Conservation (phyloP, 2,888 invertebrate species). For the Euplagia quadripunctaria region DNA sequence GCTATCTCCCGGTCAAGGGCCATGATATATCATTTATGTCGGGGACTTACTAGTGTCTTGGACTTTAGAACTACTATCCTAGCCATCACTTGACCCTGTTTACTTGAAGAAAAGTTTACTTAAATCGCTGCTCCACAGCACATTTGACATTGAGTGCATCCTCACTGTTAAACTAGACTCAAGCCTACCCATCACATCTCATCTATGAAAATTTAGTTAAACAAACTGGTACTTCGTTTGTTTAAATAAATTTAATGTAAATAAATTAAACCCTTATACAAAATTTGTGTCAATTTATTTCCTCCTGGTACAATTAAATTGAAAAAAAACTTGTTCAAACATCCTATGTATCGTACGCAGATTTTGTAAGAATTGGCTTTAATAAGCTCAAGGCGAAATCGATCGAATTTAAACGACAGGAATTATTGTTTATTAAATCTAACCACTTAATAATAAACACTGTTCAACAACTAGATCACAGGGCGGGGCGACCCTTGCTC, state of each 20-base stretch:
- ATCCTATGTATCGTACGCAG: constrained; percentile 7
- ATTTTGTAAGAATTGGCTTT: constrained; percentile 31
- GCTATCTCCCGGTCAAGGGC: too few relatives aligned
- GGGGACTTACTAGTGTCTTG: too few relatives aligned
- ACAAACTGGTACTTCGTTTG: background rate
- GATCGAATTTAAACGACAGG: constrained; percentile 46
- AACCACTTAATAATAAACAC: constrained; percentile 17
- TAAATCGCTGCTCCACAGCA: too few relatives aligned
- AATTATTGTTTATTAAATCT: constrained; percentile 39
- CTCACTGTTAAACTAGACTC: too few relatives aligned
- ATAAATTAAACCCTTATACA: background rate
- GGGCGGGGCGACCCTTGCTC: constrained; percentile 25
- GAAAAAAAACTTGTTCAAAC: background rate
- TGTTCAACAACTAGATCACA: constrained; percentile 22
- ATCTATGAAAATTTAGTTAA: background rate
- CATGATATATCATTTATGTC: too few relatives aligned
- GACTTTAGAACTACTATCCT: too few relatives aligned
- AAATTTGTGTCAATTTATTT: background rate
- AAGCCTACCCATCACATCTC: background rate
- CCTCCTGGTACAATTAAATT: background rate
- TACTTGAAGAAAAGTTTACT: too few relatives aligned
- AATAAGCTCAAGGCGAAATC: constrained; percentile 51
- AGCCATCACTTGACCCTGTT: too few relatives aligned
- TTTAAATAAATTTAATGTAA: background rate
- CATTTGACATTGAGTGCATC: too few relatives aligned